These are phyloP conservation scores for Conus betulinus DNA, from an alignment of 1,140 invertebrate genomes.

Conservation along the genomic window DNA sequence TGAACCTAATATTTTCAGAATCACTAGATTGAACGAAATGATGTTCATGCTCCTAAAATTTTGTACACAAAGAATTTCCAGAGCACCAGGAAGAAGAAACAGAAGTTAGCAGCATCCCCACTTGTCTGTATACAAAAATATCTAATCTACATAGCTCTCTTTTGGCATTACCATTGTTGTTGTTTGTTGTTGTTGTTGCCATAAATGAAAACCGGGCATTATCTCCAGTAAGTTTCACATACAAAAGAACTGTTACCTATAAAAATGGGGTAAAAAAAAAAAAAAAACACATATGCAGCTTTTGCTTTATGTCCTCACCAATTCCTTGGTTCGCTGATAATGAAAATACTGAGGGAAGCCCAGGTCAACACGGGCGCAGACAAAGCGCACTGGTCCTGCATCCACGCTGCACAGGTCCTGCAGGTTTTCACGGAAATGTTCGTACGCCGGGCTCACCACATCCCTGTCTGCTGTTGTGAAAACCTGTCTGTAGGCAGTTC, in stretches of 20 bases:
- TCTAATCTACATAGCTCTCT: too few relatives aligned
- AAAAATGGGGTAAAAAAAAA: neutral
- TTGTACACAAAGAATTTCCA: too few relatives aligned
- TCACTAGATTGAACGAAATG: too few relatives aligned
- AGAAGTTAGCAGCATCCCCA: too few relatives aligned
- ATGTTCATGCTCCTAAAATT: too few relatives aligned
- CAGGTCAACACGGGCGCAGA: conserved; percentile 34
- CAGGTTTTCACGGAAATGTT: conserved; percentile 61
- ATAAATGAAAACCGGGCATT: neutral
- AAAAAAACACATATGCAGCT: neutral
- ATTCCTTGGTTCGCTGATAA: conserved; percentile 60
- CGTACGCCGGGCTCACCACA: conserved; percentile 63
- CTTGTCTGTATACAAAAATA: too few relatives aligned
- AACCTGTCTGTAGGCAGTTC: conserved; percentile 55
- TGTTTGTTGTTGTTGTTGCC: neutral
- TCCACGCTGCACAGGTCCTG: conserved; percentile 47
- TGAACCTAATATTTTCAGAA: too few relatives aligned
- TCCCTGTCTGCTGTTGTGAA: conserved; percentile 71
- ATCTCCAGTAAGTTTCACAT: neutral
- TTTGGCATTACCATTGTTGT: too few relatives aligned
- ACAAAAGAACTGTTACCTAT: too few relatives aligned
- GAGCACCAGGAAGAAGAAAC: too few relatives aligned
- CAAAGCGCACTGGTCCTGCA: conserved; percentile 41
- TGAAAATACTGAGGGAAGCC: conserved; percentile 61
- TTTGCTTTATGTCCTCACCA: conserved; percentile 45